These are phyloP conservation scores for Meloidogyne exigua DNA, from an alignment of 1,140 invertebrate species.

Conservation along the genomic window DNA sequence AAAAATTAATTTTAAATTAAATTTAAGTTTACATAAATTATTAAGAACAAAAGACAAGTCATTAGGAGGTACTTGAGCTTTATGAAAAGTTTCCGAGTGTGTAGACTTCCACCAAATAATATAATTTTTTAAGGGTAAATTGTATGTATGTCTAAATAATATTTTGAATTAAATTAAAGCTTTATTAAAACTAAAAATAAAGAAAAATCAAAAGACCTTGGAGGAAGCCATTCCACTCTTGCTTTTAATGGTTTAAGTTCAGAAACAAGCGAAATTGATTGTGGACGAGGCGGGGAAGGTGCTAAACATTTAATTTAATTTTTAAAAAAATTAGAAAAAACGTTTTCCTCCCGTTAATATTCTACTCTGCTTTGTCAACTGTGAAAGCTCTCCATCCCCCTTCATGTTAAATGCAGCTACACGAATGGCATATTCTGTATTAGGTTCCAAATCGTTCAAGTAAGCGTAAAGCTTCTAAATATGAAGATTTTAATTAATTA, in stretches of 20 bases:
- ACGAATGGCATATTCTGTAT: constrained; percentile 89
- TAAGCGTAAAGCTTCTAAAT: constrained; percentile 68
- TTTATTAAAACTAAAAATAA: neutral
- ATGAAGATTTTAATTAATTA: constrained; percentile 18
- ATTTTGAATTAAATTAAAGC: neutral
- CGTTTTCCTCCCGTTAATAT: constrained; percentile 61
- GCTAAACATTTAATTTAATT: constrained; percentile 40
- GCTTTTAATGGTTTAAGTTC: constrained; percentile 55
- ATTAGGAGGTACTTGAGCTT: constrained; percentile 43
- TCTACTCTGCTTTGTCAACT: constrained; percentile 32
- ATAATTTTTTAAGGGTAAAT: constrained; percentile 46
- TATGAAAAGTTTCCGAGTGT: constrained; percentile 34
- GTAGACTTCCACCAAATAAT: constrained; percentile 53
- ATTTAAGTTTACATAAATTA: constrained; percentile 45
- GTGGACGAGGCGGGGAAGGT: constrained; percentile 52
- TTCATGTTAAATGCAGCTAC: constrained; percentile 78
- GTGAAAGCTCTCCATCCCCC: constrained; percentile 56
- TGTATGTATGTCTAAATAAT: constrained; percentile 31
- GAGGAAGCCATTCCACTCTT: constrained; percentile 55
- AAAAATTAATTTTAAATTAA: constrained; percentile 21
- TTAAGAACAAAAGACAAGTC: constrained; percentile 42
- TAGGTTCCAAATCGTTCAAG: constrained; percentile 87
- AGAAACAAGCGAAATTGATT: constrained; percentile 50
- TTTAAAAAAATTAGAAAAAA: constrained; percentile 35
- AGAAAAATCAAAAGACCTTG: constrained; percentile 21